These are phyloP conservation scores for Drosophila nr. perissopoda DNA, from an alignment of 2,888 invertebrate species.

Conservation along the genomic window DNA sequence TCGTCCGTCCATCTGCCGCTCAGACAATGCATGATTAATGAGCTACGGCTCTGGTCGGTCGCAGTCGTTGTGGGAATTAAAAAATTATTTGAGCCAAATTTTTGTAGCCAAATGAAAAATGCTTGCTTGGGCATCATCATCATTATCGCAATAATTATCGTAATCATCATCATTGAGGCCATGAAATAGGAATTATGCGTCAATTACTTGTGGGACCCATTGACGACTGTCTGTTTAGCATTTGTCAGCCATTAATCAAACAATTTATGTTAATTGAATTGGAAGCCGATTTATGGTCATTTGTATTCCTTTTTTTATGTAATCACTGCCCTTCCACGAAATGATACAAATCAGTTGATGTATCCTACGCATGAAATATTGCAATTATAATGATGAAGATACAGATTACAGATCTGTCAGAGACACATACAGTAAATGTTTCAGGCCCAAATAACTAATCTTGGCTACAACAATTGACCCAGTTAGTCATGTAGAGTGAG, in stretches of 20 bases:
- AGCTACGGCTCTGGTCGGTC: constrained; percentile 29
- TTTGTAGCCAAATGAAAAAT: constrained; percentile 53
- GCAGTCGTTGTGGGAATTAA: constrained; percentile 60
- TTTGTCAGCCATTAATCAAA: constrained; percentile 75
- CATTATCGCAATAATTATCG: constrained; percentile 28
- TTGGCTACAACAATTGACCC: constrained; percentile 64
- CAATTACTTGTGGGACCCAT: constrained; percentile 62
- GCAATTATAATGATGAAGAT: constrained; percentile 16
- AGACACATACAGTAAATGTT: not conserved
- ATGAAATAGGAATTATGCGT: constrained; percentile 60
- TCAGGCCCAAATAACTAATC: constrained; percentile 24
- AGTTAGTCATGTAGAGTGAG: constrained; percentile 30
- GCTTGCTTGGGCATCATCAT: constrained; percentile 16
- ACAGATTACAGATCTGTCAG: constrained; percentile 25
- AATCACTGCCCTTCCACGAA: not conserved
- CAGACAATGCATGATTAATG: constrained; percentile 76
- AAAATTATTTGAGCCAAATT: constrained; percentile 70
- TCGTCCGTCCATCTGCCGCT: constrained; percentile 13
- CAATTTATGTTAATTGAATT: constrained; percentile 80
- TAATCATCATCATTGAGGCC: constrained; percentile 38
- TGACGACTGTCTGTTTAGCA: constrained; percentile 58
- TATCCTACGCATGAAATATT: not conserved
- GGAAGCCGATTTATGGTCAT: constrained; percentile 73
- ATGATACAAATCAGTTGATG: not conserved
- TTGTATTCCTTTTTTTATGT: not conserved